These are phyloP conservation scores for Cyclina sinensis DNA, from an alignment of 1,140 invertebrate species.

Conservation along the genomic window DNA sequence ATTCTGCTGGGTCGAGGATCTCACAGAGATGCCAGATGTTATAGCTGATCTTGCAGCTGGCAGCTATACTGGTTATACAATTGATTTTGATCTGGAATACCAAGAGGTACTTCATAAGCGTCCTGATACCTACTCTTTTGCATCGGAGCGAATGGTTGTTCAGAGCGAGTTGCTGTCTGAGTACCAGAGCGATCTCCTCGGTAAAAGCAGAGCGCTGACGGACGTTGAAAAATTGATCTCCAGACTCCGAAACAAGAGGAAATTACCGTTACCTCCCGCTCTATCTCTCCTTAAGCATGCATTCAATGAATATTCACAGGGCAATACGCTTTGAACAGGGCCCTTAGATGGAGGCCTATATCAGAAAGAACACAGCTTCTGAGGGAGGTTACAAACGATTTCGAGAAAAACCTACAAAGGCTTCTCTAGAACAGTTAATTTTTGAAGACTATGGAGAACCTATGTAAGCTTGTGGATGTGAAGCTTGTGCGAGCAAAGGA, in stretches of 20 bases:
- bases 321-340: constrained; percentile 61
- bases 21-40: neutral
- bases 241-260: constrained; percentile 62
- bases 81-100: constrained; percentile 36
- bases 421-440: constrained; percentile 86
- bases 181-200: neutral
- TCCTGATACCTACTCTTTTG: constrained; percentile 88
- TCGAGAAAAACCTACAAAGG: constrained; percentile 87
- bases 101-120: constrained; percentile 85
- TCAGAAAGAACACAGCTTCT: constrained; percentile 50
- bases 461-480: constrained; percentile 82
- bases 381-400: constrained; percentile 85
- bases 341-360: constrained; percentile 59
- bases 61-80: neutral
- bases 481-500: constrained; percentile 58
- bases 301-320: constrained; percentile 66
- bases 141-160: constrained; percentile 78
- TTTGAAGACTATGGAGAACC: constrained; percentile 87
- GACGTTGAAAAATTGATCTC: constrained; percentile 67
- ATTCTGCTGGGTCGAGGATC: constrained; percentile 84
- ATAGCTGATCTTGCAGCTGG: neutral
- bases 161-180: neutral
- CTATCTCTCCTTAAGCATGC: constrained; percentile 60
- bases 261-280: constrained; percentile 70
- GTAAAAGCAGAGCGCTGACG: neutral